phyloP scores from a whole-genome alignment of 2,113 vertebrate species.

The Chionis minor region DNA sequence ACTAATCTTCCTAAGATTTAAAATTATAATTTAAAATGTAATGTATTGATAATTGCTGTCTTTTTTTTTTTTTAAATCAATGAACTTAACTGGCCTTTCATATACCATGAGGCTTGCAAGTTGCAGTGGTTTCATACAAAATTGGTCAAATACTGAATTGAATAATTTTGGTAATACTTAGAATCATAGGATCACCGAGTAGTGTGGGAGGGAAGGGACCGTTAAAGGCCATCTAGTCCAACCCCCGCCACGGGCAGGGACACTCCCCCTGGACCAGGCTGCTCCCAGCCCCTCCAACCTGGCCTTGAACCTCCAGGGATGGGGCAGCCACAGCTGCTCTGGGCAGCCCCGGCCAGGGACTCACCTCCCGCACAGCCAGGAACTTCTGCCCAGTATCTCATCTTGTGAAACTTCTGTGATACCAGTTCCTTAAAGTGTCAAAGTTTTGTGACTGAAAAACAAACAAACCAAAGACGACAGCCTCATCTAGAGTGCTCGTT shows the following conservation, averaged over 20 bases:
- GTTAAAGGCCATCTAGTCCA: background rate
- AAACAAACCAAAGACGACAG: background rate
- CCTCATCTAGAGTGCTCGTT: background rate
- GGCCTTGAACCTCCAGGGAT: background rate
- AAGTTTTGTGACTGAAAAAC: background rate
- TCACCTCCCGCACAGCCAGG: background rate
- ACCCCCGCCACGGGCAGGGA: background rate
- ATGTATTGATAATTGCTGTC: background rate
- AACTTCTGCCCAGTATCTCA: background rate
- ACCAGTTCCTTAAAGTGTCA: background rate
- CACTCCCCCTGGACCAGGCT: background rate
- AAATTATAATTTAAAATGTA: background rate
- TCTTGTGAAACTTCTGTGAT: background rate
- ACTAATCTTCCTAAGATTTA: background rate
- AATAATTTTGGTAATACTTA: background rate
- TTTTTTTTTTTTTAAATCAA: background rate
- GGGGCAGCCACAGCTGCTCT: background rate
- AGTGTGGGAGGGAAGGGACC: too few relatives aligned
- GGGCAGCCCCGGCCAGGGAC: background rate
- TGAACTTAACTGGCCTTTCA: background rate
- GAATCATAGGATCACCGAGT: background rate
- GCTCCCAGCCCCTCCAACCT: background rate
- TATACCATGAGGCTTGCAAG: background rate
- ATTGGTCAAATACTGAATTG: background rate
- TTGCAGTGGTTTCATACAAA: background rate